Base-by-base conservation (phyloP, 2,113 vertebrate species). In the Platycercus adscitus region DNA sequence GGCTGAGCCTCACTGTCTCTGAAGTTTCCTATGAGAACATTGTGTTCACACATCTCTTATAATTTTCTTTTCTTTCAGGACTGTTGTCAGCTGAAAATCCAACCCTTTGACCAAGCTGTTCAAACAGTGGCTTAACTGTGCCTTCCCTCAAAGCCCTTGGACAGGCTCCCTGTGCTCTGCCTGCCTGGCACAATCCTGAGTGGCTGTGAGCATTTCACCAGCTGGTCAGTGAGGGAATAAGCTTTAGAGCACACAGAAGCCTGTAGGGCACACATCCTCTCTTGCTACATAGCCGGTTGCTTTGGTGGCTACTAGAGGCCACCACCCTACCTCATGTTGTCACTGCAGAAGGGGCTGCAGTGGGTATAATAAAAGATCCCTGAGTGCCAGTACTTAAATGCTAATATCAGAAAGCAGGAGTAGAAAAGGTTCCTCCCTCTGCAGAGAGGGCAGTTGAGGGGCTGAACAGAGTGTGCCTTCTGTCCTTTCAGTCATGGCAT, bases 51-150 rank as follows among this genome's bases (percentile, higher is more conserved):
- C 46, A 91, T 86, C 71, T 90, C 92, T 94, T 95, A 95, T 96
- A 93, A 95, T 97, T 96, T 96, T 94, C 90, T 93, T 96, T 92
- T 94, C 92, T 89, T 84, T 96, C 86, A 81, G 94, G 64, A 77
- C 90, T 93, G 63, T 95, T 94, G 97, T 97, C 96, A 96, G 95
- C 84, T 97, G 91, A 95, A 97, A 97, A 96, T 96, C 93, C 96
- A 96, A 78, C 93, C 93, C 86, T 93, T 95, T 97, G 90, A 97
- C 94, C 94, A 97, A 95, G 85, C 95, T 97, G 91, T 97, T 86
- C 95, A 97, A 97, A 97, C 94, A 97, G 82, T 53, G 97, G 96
- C 96, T 97, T 97, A 97, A 95, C 95, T 97, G 96, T 97, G 89
- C 97, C 89, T 96, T 94, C 81, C 82, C 93, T 75, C 73, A 96